Evolutionary conservation across 2,888 invertebrate species (phyloP).

Genomic region (Tenthredo distinguenda): DNA sequence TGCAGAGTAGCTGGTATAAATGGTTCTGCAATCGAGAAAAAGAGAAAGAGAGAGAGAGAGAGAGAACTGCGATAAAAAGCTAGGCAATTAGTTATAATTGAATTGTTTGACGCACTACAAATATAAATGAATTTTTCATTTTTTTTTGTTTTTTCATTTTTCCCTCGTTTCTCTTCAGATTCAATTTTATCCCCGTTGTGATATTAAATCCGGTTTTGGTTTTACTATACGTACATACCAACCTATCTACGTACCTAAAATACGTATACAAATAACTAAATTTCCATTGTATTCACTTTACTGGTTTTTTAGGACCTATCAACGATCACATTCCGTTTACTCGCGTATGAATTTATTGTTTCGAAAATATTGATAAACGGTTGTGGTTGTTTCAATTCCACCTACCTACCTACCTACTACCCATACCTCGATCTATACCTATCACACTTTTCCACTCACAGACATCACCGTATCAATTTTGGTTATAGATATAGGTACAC

Average conservation of each 20-base stretch:
- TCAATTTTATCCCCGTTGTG: neutral
- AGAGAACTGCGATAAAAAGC: slow-evolving; percentile 1
- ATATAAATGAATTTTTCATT: neutral
- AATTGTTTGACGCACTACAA: neutral
- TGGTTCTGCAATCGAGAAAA: neutral
- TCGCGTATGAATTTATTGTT: slow-evolving; percentile 21
- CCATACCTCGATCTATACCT: neutral
- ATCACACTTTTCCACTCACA: neutral
- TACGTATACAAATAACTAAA: neutral
- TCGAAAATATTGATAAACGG: slow-evolving; percentile 17
- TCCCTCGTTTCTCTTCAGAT: neutral
- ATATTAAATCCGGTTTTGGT: neutral
- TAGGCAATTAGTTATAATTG: slow-evolving; percentile 24
- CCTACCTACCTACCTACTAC: neutral
- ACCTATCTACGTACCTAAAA: neutral
- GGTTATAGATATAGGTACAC: neutral
- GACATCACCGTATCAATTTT: neutral
- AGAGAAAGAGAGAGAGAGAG: neutral
- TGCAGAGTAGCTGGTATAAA: slow-evolving; percentile 4
- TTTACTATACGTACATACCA: neutral
- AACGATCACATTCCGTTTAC: neutral
- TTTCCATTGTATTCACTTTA: slow-evolving; percentile 16
- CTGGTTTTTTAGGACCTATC: neutral
- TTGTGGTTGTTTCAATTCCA: neutral
- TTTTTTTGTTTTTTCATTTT: neutral